A percentile compares a stretch with the other conserved stretches of the same genome.
Conservation (phyloP, 1,140 invertebrate genomes). For the Leptonema lineaticorne region DNA sequence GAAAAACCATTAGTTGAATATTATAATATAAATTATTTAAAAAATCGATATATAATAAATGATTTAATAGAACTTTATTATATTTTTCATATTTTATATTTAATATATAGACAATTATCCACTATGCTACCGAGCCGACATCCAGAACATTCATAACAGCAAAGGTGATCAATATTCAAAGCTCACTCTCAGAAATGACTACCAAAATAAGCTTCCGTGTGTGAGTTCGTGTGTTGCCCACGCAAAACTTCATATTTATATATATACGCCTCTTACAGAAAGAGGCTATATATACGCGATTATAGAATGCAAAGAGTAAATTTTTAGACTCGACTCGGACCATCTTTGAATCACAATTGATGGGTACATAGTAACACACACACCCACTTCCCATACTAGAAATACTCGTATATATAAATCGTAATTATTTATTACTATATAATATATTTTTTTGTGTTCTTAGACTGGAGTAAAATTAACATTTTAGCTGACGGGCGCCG, state of each 20-base stretch:
- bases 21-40: too few relatives aligned
- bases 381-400: neutral
- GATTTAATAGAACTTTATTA: too few relatives aligned
- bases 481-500: conserved; percentile 12
- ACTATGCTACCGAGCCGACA: neutral
- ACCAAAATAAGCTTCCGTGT: conserved; percentile 29
- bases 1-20: too few relatives aligned
- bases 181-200: conserved; percentile 10
- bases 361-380: conserved; percentile 15
- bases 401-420: neutral
- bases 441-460: neutral
- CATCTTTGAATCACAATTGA: conserved; percentile 22
- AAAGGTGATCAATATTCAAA: conserved; percentile 24
- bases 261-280: conserved; percentile 26
- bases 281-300: too few relatives aligned
- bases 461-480: neutral
- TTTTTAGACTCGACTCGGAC: conserved; percentile 20
- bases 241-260: conserved; percentile 10
- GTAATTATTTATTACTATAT: neutral
- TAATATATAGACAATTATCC: neutral
- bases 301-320: conserved; percentile 6
- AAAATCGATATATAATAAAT: neutral
- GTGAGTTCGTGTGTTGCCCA: conserved; percentile 26
- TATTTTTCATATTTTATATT: too few relatives aligned
- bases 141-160: too few relatives aligned